These are phyloP conservation scores for Sycophila sp. DNA, from an alignment of 1,140 invertebrate genomes.

Conservation along the genomic window DNA sequence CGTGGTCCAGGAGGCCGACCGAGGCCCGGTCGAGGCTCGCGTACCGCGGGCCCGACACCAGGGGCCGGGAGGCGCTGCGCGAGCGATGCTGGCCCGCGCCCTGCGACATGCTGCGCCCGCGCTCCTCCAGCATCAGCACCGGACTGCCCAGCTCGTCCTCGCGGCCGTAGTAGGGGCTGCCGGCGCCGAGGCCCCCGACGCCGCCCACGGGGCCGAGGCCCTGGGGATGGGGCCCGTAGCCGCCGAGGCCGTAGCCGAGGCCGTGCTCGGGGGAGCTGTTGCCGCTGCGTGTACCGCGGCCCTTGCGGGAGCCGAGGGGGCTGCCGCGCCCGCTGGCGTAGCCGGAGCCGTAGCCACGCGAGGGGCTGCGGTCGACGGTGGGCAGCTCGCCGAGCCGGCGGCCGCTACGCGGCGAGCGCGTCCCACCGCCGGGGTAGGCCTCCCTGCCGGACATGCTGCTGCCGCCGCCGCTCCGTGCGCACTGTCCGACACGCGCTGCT, in stretches of 20 bases:
- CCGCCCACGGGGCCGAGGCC: conserved; percentile 68
- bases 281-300: conserved; percentile 67
- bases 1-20: conserved; percentile 70
- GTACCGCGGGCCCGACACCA: conserved; percentile 72
- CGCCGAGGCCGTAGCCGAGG: neutral
- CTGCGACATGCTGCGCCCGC: conserved; percentile 71
- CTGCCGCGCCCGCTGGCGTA: conserved; percentile 68
- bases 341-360: conserved; percentile 73
- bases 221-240: conserved; percentile 1
- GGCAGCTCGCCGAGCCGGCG: conserved; percentile 77
- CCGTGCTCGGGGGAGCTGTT: conserved; percentile 66
- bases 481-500: neutral
- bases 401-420: conserved; percentile 71
- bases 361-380: conserved; percentile 86
- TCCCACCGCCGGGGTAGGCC: conserved; percentile 58
- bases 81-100: conserved; percentile 70
- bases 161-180: conserved; percentile 77
- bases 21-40: conserved; percentile 80
- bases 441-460: conserved; percentile 11
- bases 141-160: conserved; percentile 80
- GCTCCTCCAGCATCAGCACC: conserved; percentile 72
- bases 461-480: neutral
- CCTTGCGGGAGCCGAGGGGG: conserved; percentile 57
- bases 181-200: conserved; percentile 71
- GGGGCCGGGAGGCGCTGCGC: conserved; percentile 71